These are phyloP conservation scores for Anthoscopus minutus DNA, from an alignment of 2,113 vertebrate genomes.

Conservation along the genomic window DNA sequence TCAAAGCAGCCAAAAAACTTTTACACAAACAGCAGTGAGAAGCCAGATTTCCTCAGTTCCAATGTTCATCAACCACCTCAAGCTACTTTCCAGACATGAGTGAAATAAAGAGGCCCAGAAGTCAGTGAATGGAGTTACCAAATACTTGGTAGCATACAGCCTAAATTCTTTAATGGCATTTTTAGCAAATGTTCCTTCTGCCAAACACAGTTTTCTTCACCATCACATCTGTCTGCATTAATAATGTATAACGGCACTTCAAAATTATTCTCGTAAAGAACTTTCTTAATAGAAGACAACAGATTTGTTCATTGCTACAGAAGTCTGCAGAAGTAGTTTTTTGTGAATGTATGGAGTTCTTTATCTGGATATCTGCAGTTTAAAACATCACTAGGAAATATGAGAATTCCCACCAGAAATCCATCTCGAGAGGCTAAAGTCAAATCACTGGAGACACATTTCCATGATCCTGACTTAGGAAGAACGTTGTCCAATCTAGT, in stretches of 20 bases:
- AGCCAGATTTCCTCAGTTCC: constrained; percentile 28
- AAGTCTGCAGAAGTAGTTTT: background rate
- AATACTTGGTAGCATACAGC: constrained; percentile 25
- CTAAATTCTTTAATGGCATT: constrained; percentile 38
- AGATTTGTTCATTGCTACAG: background rate
- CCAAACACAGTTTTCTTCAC: constrained; percentile 41
- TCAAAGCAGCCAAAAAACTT: constrained; percentile 22
- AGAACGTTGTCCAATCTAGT: background rate
- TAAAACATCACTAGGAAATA: background rate
- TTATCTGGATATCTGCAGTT: constrained; percentile 1
- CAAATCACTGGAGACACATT: background rate
- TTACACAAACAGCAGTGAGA: background rate
- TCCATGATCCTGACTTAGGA: background rate
- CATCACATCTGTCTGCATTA: constrained; percentile 37
- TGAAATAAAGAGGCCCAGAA: constrained; percentile 33
- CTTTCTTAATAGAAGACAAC: background rate
- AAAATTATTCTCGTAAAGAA: constrained; percentile 2
- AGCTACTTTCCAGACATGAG: constrained; percentile 36
- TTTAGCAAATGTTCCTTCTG: constrained; percentile 40
- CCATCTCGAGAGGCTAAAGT: background rate
- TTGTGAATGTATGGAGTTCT: background rate
- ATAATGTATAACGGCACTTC: background rate
- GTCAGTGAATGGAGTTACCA: constrained; percentile 21
- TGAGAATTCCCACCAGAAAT: background rate
- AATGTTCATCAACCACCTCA: constrained; percentile 20